phyloP scores from a whole-genome alignment of 2,888 invertebrate genomes.

The Macrophya annulata region DNA sequence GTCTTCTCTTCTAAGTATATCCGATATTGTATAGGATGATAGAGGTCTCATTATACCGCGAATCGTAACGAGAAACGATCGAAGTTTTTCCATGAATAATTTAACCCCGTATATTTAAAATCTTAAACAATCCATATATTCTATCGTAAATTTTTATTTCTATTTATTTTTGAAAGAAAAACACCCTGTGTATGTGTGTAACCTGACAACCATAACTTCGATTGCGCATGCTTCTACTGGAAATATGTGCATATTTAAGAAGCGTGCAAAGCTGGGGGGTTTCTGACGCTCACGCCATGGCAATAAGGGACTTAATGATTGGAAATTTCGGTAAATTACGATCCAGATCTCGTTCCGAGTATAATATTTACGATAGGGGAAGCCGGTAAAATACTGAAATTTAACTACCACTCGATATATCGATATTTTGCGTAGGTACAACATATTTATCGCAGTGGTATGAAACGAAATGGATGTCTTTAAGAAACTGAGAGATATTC shows the following conservation, averaged over 20 bases:
- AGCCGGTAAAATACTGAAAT: neutral
- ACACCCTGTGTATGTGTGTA: neutral
- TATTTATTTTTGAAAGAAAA: neutral
- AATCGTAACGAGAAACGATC: neutral
- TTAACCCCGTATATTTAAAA: neutral
- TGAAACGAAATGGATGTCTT: neutral
- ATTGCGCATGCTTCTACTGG: neutral
- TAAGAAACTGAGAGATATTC: neutral
- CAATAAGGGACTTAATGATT: conserved; percentile 43
- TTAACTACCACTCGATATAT: neutral
- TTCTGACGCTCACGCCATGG: conserved; percentile 30
- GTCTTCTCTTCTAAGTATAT: no score
- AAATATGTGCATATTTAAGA: conserved; percentile 40
- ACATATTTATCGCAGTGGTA: neutral
- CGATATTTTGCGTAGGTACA: neutral
- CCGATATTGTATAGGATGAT: no score
- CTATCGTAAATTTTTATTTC: neutral
- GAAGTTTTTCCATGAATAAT: neutral
- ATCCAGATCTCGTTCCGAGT: conserved; percentile 48
- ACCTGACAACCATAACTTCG: neutral
- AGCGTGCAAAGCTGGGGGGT: conserved; percentile 11
- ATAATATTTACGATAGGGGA: conserved; percentile 48
- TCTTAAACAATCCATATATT: neutral
- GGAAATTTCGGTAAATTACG: conserved; percentile 26
- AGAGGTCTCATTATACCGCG: no score